phyloP scores from a whole-genome alignment of 2,888 invertebrate species.

The Congeria kusceri region DNA sequence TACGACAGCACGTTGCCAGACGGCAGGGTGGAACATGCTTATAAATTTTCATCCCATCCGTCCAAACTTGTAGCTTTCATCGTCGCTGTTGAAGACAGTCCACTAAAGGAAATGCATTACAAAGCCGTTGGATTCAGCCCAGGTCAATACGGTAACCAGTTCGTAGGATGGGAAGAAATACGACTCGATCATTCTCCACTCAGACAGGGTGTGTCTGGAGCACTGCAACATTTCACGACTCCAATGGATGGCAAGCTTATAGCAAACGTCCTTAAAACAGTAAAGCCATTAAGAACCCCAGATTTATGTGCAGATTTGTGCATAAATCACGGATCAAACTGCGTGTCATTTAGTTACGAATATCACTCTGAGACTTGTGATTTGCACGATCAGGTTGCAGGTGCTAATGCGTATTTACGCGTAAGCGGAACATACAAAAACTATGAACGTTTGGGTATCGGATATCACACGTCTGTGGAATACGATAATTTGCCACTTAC shows the following conservation, averaged over 20 bases:
- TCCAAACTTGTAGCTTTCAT: conserved; percentile 66
- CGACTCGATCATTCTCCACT: conserved; percentile 45
- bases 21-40: conserved; percentile 73
- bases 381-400: conserved; percentile 67
- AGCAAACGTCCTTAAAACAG: conserved; percentile 47
- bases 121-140: conserved; percentile 70
- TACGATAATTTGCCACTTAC: conserved; percentile 54
- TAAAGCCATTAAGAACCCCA: conserved; percentile 33
- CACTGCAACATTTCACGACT: conserved; percentile 62
- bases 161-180: conserved; percentile 62
- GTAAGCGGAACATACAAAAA: conserved; percentile 69
- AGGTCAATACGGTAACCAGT: conserved; percentile 67
- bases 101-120: conserved; percentile 51
- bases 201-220: conserved; percentile 30
- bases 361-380: conserved; percentile 70
- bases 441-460: conserved; percentile 69
- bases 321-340: conserved; percentile 59
- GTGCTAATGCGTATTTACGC: conserved; percentile 63
- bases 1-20: conserved; percentile 76
- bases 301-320: conserved; percentile 67
- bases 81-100: conserved; percentile 73
- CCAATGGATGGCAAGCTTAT: conserved; percentile 69
- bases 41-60: conserved; percentile 72
- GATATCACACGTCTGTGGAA: conserved; percentile 63
- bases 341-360: conserved; percentile 74